Base-by-base conservation (phyloP, 2,113 vertebrate genomes). In the Indri indri region DNA sequence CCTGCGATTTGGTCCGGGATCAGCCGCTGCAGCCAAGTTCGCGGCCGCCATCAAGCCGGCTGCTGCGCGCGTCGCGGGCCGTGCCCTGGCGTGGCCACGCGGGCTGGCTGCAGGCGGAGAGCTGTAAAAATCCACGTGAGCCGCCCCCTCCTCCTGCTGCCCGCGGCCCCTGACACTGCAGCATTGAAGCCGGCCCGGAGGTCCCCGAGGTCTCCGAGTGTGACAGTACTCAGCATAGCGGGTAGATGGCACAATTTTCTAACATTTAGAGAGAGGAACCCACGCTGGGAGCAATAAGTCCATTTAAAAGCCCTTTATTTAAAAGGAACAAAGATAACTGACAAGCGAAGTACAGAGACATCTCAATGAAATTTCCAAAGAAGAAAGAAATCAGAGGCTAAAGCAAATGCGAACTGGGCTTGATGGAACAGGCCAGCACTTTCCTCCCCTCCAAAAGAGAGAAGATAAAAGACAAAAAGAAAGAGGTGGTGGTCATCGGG, bases 221-320 rank as follows among this genome's bases (percentile, higher is more conserved):
- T 99, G 99, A 99, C 99, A 99, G 99, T 99, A 99, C 99, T 99
- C 98, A 98, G 99, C 99, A 98, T 99, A 99, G 99, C 99, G 99
- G 99, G 99, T 99, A 99, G 99, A 99, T 99, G 99, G 99, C 99
- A 99, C 99, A 99, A 99, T 99, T 99, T 99, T 99, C 99, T 99
- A 99, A 99, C 99, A 99, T 99, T 99, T 99, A 99, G 99, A 99
- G 98, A 98, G 99, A 99, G 98, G 98, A 98, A 98, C 97, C 98
- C 99, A 99, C 98, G 98, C 99, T 98, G 98, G 98, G 98, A 99
- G 99, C 98, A 99, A 98, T 98, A 98, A 99, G 99, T 98, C 98
- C 98, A 99, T 99, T 99, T 99, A 99, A 99, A 99, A 99, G 98
- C 98, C 98, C 97, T 99, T 99, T 99, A 99, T 99, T 99, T 98